Evolutionary conservation across 1,140 invertebrate genomes (phyloP).

Genomic region (Aphis craccivora): DNA sequence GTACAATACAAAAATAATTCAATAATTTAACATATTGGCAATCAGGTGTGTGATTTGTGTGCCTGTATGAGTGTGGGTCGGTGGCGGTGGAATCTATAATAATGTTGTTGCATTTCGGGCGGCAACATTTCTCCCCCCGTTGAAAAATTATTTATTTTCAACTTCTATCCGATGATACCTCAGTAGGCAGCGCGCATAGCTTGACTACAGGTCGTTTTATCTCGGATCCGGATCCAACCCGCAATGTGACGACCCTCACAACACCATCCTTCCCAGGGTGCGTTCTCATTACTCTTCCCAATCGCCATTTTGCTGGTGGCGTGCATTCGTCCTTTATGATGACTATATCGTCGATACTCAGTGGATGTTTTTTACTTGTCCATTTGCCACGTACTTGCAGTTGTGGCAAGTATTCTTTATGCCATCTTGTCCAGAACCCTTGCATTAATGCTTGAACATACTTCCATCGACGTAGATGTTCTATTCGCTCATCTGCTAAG

Average conservation of each 20-base stretch:
- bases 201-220: background rate
- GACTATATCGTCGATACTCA: constrained; percentile 59
- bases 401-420: background rate
- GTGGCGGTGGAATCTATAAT: no score
- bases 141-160: background rate
- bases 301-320: constrained; percentile 59
- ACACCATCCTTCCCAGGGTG: constrained; percentile 60
- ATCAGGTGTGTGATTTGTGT: no score
- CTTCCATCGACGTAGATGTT: background rate
- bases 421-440: constrained; percentile 44
- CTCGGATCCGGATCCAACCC: background rate
- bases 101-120: background rate
- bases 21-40: no score
- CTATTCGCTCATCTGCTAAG: background rate
- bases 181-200: background rate
- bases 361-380: background rate
- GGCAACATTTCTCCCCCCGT: background rate
- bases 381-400: background rate
- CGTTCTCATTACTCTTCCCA: constrained; percentile 60
- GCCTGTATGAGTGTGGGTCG: no score
- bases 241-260: constrained; percentile 47
- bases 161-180: background rate
- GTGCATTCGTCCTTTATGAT: constrained; percentile 59
- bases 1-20: no score
- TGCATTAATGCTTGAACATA: constrained; percentile 17